These are phyloP conservation scores for Upupa epops DNA, from an alignment of 2,113 vertebrate species.

Conservation along the genomic window DNA sequence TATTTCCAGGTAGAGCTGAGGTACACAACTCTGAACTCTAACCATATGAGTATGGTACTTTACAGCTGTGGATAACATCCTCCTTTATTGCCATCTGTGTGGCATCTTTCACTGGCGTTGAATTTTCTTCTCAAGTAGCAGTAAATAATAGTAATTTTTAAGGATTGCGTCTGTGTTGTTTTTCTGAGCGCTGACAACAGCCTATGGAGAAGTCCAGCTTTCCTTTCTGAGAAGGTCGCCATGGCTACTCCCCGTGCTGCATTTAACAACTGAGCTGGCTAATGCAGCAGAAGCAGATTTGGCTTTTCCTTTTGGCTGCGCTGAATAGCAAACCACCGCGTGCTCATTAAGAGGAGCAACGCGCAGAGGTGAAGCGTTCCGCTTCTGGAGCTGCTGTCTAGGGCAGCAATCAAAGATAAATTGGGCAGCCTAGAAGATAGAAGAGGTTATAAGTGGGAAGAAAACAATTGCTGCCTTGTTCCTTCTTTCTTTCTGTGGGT, in stretches of 20 bases:
- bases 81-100: neutral
- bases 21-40: neutral
- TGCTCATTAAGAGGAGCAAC: constrained; percentile 38
- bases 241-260: constrained; percentile 15
- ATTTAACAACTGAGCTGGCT: constrained; percentile 13
- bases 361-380: constrained; percentile 59
- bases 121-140: neutral
- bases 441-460: neutral
- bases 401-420: constrained; percentile 30
- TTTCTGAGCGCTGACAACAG: neutral
- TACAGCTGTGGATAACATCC: neutral
- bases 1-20: neutral
- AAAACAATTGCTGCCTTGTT: neutral
- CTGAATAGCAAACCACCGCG: constrained; percentile 20
- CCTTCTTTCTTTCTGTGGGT: neutral
- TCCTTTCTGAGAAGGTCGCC: neutral
- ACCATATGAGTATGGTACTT: neutral
- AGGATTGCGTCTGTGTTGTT: neutral
- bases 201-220: neutral
- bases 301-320: constrained; percentile 21
- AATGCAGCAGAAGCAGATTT: constrained; percentile 39
- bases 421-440: constrained; percentile 30
- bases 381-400: constrained; percentile 11
- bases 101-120: neutral
- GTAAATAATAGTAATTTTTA: neutral